These are phyloP conservation scores for Suncus etruscus DNA, from an alignment of 2,113 vertebrate species.

Conservation along the genomic window DNA sequence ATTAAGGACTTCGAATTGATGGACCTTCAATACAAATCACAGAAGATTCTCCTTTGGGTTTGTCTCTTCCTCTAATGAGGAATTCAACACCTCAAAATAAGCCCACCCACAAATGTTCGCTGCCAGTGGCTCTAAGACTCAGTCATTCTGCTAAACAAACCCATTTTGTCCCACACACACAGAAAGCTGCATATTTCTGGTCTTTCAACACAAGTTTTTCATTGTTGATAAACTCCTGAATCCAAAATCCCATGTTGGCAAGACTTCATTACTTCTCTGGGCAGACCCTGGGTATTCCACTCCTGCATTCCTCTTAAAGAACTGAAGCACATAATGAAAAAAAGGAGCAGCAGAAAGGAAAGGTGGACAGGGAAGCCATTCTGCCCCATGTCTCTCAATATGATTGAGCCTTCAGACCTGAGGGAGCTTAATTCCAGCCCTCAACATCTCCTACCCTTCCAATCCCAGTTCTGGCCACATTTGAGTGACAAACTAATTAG, in stretches of 20 bases:
- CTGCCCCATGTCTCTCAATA: background rate
- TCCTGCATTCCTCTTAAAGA: background rate
- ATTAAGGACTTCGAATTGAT: background rate
- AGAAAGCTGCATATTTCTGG: conserved; percentile 32
- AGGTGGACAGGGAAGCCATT: accelerated
- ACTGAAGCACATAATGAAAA: background rate
- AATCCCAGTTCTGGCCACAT: too few relatives aligned
- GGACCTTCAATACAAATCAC: background rate
- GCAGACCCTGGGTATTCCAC: background rate
- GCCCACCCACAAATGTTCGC: background rate
- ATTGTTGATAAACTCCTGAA: conserved; percentile 39
- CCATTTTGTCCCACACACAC: background rate
- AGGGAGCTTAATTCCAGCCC: background rate
- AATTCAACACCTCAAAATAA: background rate
- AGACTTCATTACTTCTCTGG: background rate
- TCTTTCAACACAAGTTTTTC: conserved; percentile 28
- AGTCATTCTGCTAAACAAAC: conserved; percentile 53
- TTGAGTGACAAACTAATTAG: too few relatives aligned
- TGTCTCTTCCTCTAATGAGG: background rate
- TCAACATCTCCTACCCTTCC: too few relatives aligned
- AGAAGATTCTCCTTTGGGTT: background rate
- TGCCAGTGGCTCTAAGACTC: background rate
- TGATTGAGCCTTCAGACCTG: background rate
- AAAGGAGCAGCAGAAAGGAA: background rate
- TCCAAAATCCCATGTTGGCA: background rate